Conservation (phyloP, 2,888 invertebrate species). For the Cantharis nigra region DNA sequence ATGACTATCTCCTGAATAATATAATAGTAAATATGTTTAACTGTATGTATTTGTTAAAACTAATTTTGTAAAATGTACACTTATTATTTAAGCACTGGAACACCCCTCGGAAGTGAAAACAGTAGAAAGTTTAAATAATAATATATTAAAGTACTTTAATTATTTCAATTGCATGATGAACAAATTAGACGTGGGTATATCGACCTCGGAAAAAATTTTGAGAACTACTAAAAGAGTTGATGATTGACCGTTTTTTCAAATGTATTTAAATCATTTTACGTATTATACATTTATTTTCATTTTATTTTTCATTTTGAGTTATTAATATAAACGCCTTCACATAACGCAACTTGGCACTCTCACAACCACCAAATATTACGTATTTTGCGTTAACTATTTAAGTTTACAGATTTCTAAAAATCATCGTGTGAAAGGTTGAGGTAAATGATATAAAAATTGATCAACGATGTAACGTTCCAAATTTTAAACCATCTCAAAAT, state of each 20-base stretch:
- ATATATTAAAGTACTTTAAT: not conserved
- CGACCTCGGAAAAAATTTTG: not conserved
- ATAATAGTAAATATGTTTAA: too few species aligned
- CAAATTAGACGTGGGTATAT: not conserved
- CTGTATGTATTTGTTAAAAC: too few species aligned
- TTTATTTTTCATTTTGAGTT: constrained; percentile 1
- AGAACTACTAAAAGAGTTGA: not conserved
- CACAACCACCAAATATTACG: not conserved
- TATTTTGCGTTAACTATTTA: not conserved
- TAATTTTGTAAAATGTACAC: too few species aligned
- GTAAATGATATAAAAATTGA: not conserved
- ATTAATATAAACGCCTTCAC: not conserved
- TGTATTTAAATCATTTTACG: not conserved
- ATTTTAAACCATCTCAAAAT: not conserved
- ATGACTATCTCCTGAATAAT: too few species aligned
- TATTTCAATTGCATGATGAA: not conserved
- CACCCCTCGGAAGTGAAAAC: not conserved
- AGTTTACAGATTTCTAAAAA: not conserved
- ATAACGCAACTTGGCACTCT: constrained; percentile 2
- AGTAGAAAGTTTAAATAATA: not conserved
- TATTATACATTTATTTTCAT: not conserved
- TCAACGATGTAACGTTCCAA: not conserved
- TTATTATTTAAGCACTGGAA: too few species aligned
- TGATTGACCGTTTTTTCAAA: not conserved
- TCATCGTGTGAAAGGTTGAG: not conserved